Evolutionary conservation across 2,888 invertebrate genomes (phyloP), one percentile per base, ranked within the genome.

Genomic region (Pyrrhosoma nymphula): DNA sequence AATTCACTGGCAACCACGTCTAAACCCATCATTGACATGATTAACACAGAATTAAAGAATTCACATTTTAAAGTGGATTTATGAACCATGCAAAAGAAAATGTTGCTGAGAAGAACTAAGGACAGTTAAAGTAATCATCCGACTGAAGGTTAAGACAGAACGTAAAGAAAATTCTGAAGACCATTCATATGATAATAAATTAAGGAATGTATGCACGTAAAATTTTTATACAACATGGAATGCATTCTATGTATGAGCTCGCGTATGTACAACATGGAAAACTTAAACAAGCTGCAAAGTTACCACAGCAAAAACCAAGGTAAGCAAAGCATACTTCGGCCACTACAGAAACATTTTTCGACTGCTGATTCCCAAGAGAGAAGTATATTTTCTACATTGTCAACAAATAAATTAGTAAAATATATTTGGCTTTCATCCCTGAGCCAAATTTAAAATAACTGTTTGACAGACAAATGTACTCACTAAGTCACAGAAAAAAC

Each of bases 401-500:
- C 69, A 93, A 93, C 93, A 93, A 93, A 93, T 93, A 93, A 93
- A 93, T 93, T 93, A 93, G 47, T 93, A 93, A 93, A 93, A 93
- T 93, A 93, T 93, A 93, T 93, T 93, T 93, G 93, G 93, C 93
- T 93, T 93, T 93, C 75, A 60, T 93, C 93, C 93, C 93, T 93
- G 93, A 93, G 69, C 93, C 93, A 93, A 69, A 93, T 93, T 63
- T 91, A 63, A 93, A 93, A 93, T 47, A 93, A 93, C 69, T 93
- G n/a, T 75, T 75, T 26, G 47, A 69, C 47, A 69, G 93, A 93
- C 69, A 89, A 89, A 47, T n/a, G n/a, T 89, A 55, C 89, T 88
- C 47, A 88, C 88, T 39, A 47, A 89, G 47, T 93, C 69, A 93
- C 93, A 93, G 69, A 93, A 91, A 93, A 93, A 93, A 47, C 69